These are phyloP conservation scores for Urophycis tenuis DNA, from an alignment of 2,797 vertebrate species.

Conservation along the genomic window DNA sequence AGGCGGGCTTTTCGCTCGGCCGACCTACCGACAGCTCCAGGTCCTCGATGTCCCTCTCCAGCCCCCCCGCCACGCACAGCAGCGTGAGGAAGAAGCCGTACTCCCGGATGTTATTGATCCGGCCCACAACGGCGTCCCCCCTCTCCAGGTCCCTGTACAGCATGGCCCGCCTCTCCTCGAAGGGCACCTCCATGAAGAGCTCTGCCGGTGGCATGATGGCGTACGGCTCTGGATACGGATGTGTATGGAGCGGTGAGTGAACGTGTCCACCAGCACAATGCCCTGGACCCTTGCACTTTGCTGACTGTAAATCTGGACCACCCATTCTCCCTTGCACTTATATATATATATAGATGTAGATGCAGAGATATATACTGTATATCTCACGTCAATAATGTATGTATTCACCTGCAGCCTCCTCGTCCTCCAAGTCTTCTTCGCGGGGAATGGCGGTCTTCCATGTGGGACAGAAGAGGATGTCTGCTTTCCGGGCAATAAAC, in stretches of 20 bases:
- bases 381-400: background rate
- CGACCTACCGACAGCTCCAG: constrained; percentile 85
- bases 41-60: constrained; percentile 82
- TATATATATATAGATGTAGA: no score
- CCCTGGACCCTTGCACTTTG: background rate
- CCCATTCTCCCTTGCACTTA: background rate
- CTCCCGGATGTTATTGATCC: constrained; percentile 87
- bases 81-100: constrained; percentile 96
- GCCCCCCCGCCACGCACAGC: constrained; percentile 81
- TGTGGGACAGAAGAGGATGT: constrained; percentile 83
- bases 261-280: no score
- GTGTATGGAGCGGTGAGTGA: no score
- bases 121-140: constrained; percentile 87
- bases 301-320: background rate
- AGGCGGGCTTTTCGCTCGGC: background rate
- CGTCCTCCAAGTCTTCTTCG: constrained; percentile 63
- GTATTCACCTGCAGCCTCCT: constrained; percentile 74
- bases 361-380: no score
- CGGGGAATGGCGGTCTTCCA: constrained; percentile 75
- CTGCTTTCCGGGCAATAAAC: constrained; percentile 90
- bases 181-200: constrained; percentile 86
- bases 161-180: constrained; percentile 77
- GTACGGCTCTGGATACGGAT: constrained; percentile 71
- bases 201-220: constrained; percentile 89
- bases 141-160: constrained; percentile 89